phyloP scores from a whole-genome alignment of 2,113 vertebrate genomes.

The Lophotis ruficrista region DNA sequence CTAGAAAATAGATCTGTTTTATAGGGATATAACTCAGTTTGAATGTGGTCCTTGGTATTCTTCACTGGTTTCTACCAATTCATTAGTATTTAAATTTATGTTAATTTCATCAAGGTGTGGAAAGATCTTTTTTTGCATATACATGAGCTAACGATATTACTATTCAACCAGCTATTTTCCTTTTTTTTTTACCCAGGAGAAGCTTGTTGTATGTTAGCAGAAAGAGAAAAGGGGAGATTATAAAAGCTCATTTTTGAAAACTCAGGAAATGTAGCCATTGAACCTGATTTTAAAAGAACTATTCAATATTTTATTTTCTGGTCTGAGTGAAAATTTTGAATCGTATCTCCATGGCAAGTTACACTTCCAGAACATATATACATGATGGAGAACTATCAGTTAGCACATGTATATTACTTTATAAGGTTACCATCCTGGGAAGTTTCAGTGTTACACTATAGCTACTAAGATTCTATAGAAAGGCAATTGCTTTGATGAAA shows the following conservation, averaged over 20 bases:
- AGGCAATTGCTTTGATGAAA: not conserved
- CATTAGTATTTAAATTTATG: conserved; percentile 83
- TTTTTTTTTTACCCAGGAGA: conserved; percentile 36
- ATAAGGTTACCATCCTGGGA: not conserved
- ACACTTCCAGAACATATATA: not conserved
- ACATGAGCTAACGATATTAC: conserved; percentile 76
- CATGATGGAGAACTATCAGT: not conserved
- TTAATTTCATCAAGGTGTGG: conserved; percentile 81
- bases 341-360: not conserved
- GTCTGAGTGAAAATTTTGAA: not conserved
- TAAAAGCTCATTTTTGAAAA: not conserved
- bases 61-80: conserved; percentile 39
- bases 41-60: conserved; percentile 62
- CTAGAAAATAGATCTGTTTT: conserved; percentile 54
- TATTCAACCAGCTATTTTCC: conserved; percentile 56
- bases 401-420: not conserved
- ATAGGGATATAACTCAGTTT: conserved; percentile 16
- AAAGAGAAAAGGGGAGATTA: not conserved
- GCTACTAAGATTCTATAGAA: not conserved
- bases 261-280: not conserved
- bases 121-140: conserved; percentile 81
- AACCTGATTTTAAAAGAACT: not conserved
- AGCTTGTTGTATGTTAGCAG: conserved; percentile 53
- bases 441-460: not conserved
- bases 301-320: not conserved